Base-by-base conservation (phyloP, 1,140 invertebrate genomes). In the Propsilocerus akamusi region DNA sequence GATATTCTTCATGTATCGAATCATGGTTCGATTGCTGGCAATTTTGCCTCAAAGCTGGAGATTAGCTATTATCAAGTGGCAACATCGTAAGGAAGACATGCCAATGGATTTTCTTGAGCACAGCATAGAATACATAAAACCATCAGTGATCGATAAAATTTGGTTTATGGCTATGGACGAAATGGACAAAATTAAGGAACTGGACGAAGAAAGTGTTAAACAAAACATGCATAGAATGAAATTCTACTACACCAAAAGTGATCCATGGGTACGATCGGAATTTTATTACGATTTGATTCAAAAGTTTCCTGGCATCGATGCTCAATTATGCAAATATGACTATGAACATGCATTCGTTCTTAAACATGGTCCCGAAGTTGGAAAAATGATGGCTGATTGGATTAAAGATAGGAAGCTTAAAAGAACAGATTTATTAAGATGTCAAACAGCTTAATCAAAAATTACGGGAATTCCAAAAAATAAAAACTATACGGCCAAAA, bases 291-390 rank as follows among this genome's bases (percentile, higher is more conserved):
- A 79, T 37, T 62, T 90, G 26, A 72, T 70, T 52, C 52, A 60
- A 12, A 66, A 66, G 24, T 71, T 80, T 57, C 80, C 82, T 1
- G 57, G 75, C 49, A 62, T 76, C 7, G 71, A 83, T 53, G 73
- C 80, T 11, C 60, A 75, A 51, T 56, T 87, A 12, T 82, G 81
- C 58, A 68, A 70, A n/a, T 61, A 74, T 48, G 71, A 74, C 14
- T 76, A 77, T 58, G 63, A 73, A 23, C 87, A 92, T 65, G 75
- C 82, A 2, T 92, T 87, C 72, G 82, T 89, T 8, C 58, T 90
- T 17, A 65, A 69, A 1, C 57, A 69, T 53, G 74, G 77, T 11
- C 57, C 70, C 22, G 68, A 74, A 53, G 75, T 88, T 65, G 83
- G 77, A 5, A 55, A 56, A 1, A 68, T 80, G 25, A 68, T 83